Evolutionary conservation across 1,140 invertebrate species (phyloP).

Genomic region (Panagrolaimus sp.): DNA sequence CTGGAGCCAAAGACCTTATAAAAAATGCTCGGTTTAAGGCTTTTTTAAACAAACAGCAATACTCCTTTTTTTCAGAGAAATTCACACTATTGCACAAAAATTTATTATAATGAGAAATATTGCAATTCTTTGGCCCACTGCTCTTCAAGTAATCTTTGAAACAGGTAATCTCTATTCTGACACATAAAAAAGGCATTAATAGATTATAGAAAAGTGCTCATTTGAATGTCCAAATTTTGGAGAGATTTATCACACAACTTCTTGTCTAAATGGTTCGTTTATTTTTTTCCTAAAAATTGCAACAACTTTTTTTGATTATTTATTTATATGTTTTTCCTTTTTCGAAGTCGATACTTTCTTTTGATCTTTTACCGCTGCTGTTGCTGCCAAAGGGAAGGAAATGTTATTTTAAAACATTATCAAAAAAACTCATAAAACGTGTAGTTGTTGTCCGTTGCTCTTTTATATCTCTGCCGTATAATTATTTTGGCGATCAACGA

Average conservation of each 20-base stretch:
- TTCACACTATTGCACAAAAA: not conserved
- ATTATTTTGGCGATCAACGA: no score
- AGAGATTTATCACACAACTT: not conserved
- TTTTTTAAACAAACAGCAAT: no score
- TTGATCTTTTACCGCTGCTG: not conserved
- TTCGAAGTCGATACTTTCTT: not conserved
- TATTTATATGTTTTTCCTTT: not conserved
- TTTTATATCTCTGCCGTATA: no score
- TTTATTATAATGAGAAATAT: not conserved
- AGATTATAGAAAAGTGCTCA: not conserved
- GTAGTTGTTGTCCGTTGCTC: no score
- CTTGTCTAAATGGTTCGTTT: not conserved
- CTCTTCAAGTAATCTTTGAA: conserved; percentile 1
- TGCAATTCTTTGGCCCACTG: not conserved
- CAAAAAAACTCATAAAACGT: not conserved
- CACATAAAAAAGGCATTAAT: not conserved
- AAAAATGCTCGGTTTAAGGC: no score
- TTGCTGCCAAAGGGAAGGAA: not conserved
- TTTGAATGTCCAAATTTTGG: not conserved
- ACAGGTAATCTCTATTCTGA: not conserved
- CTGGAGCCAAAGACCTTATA: no score
- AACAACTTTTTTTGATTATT: not conserved
- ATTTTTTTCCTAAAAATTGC: not conserved
- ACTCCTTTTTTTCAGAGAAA: not conserved
- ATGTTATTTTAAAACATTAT: not conserved